A percentile compares a stretch with the other conserved stretches of the same genome.
phyloP scores from a whole-genome alignment of 2,797 vertebrate species.

The Megaceryle alcyon region DNA sequence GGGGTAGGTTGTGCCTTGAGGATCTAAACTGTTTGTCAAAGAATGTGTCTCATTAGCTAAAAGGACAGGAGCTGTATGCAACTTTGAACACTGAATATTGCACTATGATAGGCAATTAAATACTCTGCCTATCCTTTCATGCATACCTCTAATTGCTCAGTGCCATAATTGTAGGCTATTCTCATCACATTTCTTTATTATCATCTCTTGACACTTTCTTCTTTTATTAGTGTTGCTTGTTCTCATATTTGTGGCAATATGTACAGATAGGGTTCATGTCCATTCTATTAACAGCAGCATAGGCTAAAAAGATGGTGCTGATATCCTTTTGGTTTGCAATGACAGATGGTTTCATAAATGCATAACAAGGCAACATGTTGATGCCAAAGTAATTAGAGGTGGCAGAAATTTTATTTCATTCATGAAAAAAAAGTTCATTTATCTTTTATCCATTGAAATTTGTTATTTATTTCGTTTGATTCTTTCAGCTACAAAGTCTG shows the following conservation, averaged over 20 bases:
- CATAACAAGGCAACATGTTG: background rate
- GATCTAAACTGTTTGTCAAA: background rate
- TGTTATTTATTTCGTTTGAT: background rate
- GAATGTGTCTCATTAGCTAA: background rate
- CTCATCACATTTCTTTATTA: background rate
- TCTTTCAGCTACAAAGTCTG: background rate
- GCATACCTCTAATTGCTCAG: background rate
- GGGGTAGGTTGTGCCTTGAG: background rate
- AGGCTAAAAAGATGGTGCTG: background rate
- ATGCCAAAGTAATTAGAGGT: background rate
- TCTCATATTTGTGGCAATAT: background rate
- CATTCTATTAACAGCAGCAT: background rate
- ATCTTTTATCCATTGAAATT: background rate
- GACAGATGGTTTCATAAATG: background rate
- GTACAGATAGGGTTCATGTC: background rate
- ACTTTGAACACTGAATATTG: background rate
- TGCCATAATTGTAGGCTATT: background rate
- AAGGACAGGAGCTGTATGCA: background rate
- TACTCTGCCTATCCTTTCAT: background rate
- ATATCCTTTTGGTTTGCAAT: background rate
- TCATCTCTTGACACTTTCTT: background rate
- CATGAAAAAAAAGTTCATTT: background rate
- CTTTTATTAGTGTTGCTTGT: background rate
- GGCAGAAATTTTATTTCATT: background rate
- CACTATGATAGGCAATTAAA: background rate